Evolutionary conservation across 2,797 vertebrate species (phyloP).

Genomic region (Neosilurus hyrtlii): DNA sequence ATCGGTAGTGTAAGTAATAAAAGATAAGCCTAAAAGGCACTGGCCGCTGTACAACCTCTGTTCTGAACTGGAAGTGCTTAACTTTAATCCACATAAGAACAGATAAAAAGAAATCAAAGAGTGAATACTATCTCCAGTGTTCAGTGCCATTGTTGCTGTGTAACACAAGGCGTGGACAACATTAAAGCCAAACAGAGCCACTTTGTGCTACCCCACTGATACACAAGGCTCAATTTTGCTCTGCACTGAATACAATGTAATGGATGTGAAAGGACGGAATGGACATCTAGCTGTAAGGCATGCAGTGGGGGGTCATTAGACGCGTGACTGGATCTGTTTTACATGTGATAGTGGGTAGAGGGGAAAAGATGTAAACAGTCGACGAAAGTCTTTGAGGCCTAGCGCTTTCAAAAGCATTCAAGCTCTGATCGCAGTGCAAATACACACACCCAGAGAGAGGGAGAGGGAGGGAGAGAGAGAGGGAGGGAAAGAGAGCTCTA

Average conservation of each 20-base stretch:
- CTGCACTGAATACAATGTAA: constrained; percentile 11
- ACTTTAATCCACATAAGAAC: constrained; percentile 36
- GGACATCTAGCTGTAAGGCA: background rate
- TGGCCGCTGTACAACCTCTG: constrained; percentile 19
- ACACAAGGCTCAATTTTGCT: background rate
- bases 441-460: background rate
- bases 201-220: constrained; percentile 30
- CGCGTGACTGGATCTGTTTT: constrained; percentile 52
- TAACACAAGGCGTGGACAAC: background rate
- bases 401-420: constrained; percentile 48
- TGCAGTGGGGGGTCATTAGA: background rate
- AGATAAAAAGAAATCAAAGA: constrained; percentile 31
- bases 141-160: constrained; percentile 10
- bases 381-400: constrained; percentile 58
- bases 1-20: constrained; percentile 20
- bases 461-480: constrained; percentile 1
- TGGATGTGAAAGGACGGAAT: background rate
- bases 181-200: constrained; percentile 19
- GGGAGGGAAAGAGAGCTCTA: background rate
- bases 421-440: constrained; percentile 47
- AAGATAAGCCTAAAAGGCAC: constrained; percentile 34
- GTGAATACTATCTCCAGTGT: constrained; percentile 29
- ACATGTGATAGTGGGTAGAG: constrained; percentile 54
- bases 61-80: constrained; percentile 11
- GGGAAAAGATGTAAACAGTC: constrained; percentile 48